phyloP scores from a whole-genome alignment of 2,113 vertebrate genomes.

The Tychaedon coryphoeus region DNA sequence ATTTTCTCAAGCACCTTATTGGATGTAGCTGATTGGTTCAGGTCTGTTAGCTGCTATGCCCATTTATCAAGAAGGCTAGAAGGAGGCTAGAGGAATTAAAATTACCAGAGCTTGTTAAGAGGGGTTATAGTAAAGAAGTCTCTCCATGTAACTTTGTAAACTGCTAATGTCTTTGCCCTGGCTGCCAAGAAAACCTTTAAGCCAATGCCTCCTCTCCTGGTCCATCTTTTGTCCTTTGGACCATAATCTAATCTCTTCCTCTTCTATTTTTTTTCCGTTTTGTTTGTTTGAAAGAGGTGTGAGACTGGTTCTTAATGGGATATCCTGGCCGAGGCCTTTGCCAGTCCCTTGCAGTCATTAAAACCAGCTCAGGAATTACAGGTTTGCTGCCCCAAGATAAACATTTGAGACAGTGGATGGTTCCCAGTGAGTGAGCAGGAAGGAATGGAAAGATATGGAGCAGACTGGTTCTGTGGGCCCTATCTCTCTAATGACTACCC shows the following conservation, averaged over 20 bases:
- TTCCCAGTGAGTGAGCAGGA: neutral
- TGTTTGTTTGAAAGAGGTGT: neutral
- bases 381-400: neutral
- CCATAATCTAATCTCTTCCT: neutral
- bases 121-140: neutral
- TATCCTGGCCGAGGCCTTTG: neutral
- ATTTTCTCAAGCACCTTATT: slow-evolving; percentile 7
- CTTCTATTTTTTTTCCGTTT: neutral
- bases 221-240: neutral
- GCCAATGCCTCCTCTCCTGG: neutral
- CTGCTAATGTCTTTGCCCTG: neutral
- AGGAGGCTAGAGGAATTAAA: slow-evolving; percentile 10
- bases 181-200: neutral
- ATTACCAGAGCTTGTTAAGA: neutral
- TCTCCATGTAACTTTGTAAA: neutral
- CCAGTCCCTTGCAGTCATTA: neutral
- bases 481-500: neutral
- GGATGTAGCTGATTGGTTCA: slow-evolving; percentile 35
- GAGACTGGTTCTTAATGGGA: neutral
- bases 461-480: neutral
- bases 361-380: neutral
- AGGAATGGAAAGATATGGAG: neutral
- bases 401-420: neutral
- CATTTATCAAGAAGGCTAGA: slow-evolving; percentile 13
- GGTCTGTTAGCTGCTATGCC: slow-evolving; percentile 21